Evolutionary conservation across 2,113 vertebrate genomes (phyloP), one percentile per base, ranked within the genome.

Genomic region (Arenaria interpres): DNA sequence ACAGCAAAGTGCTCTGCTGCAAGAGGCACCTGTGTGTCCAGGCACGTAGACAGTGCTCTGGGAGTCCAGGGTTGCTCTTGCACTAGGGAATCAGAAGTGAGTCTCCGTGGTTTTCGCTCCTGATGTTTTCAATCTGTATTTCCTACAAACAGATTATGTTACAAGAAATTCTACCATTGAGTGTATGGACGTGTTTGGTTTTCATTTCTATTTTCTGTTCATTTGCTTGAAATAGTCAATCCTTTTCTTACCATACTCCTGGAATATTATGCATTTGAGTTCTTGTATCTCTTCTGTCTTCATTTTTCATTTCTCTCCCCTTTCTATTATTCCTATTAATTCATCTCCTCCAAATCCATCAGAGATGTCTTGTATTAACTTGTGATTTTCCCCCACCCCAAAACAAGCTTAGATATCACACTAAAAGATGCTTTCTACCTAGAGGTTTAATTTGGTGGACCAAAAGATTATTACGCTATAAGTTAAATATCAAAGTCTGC

Each of bases 11-110:
- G 22, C 13, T 50, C 14, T 43, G 11, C 32, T 56, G 41, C 23
- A 15, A 53, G 18, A 46, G 21, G 6, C 5, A 53, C 11, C 20
- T 71, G 9, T 41, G 6, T 3, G 4, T 76, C 25, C 27, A 28
- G 10, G 13, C 21, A 35, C 12, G 4, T 64, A 12, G 10, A 32
- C 1, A 23, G 18, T 0, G 0, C 13, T 17, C 25, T 39, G 19
- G 21, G 16, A 39, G 0, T 14, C 12, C 7, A 59, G 12, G 8
- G 25, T 10, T 54, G n/a, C 6, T 66, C 22, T 59, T 46, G 37
- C 10, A 60, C 7, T 76, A 18, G 14, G 32, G 25, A 54, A 66
- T 21, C 12, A 54, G 60, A 60, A 59, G 3, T 27, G 43, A 33
- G 11, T 43, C 22, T 54, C 0, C 0, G 24, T 32, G n/a, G 14